Percentiles rank a stretch among this genome's conserved stretches.
Conservation (phyloP, 2,113 vertebrate genomes). For the Embiotoca jacksoni region DNA sequence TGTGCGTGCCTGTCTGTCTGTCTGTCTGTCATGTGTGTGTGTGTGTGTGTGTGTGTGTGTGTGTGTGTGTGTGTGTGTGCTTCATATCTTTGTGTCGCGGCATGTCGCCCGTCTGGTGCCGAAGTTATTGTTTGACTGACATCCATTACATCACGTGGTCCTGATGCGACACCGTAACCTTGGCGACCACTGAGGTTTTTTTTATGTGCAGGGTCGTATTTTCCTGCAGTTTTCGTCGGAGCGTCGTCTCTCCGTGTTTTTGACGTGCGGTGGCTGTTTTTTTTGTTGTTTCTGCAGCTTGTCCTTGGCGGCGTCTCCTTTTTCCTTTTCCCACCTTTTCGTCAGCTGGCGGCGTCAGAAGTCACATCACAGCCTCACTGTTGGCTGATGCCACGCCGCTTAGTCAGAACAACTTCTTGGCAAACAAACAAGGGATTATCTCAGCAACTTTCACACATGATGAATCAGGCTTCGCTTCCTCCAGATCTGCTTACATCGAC, state of each 20-base stretch:
- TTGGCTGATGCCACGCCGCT: constrained; percentile 37
- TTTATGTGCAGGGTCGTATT: neutral
- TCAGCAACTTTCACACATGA: constrained; percentile 55
- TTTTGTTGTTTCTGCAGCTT: neutral
- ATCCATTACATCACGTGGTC: neutral
- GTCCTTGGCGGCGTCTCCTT: constrained; percentile 37
- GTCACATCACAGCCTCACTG: constrained; percentile 45
- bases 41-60: too few relatives aligned
- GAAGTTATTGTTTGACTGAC: neutral
- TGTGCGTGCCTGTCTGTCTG: too few relatives aligned
- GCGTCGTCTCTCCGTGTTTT: too few relatives aligned
- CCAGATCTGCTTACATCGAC: constrained; percentile 16
- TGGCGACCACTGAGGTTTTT: neutral
- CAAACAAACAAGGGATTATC: constrained; percentile 52
- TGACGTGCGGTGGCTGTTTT: too few relatives aligned
- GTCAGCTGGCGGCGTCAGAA: constrained; percentile 48
- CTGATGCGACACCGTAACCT: constrained; percentile 23
- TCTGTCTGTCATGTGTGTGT: too few relatives aligned
- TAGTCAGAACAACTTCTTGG: constrained; percentile 56
- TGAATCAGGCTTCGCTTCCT: constrained; percentile 59
- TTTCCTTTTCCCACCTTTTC: constrained; percentile 16
- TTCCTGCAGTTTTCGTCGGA: neutral
- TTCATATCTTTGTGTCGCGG: too few relatives aligned
- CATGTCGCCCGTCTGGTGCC: too few relatives aligned
- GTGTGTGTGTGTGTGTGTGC: too few relatives aligned